These are phyloP conservation scores for Muntiacus muntjak DNA, from an alignment of 2,113 vertebrate genomes.

Conservation along the genomic window DNA sequence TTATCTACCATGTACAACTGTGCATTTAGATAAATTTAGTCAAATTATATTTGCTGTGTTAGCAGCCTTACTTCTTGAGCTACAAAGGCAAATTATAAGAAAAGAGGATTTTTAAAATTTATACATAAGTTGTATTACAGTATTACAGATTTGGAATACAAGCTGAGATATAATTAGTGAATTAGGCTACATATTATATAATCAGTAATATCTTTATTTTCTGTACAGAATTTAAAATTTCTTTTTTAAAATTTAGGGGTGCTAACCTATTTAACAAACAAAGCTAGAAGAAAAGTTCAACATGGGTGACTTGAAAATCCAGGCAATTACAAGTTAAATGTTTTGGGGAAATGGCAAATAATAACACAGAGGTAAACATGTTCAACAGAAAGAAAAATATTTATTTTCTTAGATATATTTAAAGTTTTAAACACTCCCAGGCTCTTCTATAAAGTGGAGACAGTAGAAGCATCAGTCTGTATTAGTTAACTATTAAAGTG, in stretches of 20 bases:
- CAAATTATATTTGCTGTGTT: background rate
- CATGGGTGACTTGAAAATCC: background rate
- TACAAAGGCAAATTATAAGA: background rate
- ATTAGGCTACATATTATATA: background rate
- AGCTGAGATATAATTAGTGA: background rate
- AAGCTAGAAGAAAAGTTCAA: background rate
- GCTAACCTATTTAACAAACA: background rate
- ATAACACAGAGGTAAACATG: background rate
- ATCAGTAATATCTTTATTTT: background rate
- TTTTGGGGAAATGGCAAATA: constrained; percentile 8
- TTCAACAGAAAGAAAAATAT: background rate
- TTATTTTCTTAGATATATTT: background rate
- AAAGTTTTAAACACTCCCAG: background rate
- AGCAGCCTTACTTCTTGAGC: background rate
- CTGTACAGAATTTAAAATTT: background rate
- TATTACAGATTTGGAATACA: background rate
- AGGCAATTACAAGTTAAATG: background rate
- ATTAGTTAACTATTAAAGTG: background rate
- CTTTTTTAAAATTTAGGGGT: background rate
- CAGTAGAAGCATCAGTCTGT: background rate
- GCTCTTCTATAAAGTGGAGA: background rate
- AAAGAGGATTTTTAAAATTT: background rate
- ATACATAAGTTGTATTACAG: background rate
- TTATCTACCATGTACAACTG: background rate
- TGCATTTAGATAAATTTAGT: constrained; percentile 18